These are phyloP conservation scores for Zaprionus kolodkinae DNA, from an alignment of 1,140 invertebrate species.

Conservation along the genomic window DNA sequence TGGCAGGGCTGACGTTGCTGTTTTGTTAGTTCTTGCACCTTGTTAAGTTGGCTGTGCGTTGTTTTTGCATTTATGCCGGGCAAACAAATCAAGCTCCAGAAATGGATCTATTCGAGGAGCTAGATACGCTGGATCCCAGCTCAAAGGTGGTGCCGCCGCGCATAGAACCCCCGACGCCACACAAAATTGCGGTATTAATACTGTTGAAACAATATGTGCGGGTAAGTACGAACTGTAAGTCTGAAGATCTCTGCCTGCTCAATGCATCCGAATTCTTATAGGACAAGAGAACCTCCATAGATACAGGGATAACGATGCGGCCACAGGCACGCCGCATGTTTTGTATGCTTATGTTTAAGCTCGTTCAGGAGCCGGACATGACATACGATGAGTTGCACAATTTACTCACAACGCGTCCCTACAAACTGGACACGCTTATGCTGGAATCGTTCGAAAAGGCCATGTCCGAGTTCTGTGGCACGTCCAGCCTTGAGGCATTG, in stretches of 20 bases:
- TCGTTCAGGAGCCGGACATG: constrained; percentile 89
- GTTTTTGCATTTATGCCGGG: constrained; percentile 56
- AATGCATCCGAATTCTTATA: constrained; percentile 13
- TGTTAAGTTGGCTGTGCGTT: constrained; percentile 31
- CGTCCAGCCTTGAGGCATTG: constrained; percentile 86
- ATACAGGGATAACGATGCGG: constrained; percentile 63
- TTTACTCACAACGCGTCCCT: constrained; percentile 86
- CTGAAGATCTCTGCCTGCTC: not conserved
- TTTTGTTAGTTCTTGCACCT: too few species aligned
- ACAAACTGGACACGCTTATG: constrained; percentile 85
- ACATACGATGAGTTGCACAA: constrained; percentile 86
- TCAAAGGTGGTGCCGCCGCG: constrained; percentile 58
- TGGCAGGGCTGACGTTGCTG: too few species aligned
- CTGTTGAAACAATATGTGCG: constrained; percentile 80
- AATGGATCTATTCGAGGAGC: constrained; percentile 77
- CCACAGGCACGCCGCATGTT: constrained; percentile 85
- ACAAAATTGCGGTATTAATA: constrained; percentile 76
- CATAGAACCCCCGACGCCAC: constrained; percentile 76
- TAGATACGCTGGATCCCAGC: constrained; percentile 74
- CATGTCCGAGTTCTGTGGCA: constrained; percentile 85
- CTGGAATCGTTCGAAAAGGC: constrained; percentile 85
- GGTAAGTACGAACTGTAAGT: constrained; percentile 36
- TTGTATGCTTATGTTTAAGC: constrained; percentile 87
- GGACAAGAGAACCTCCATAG: constrained; percentile 68
- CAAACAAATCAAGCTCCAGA: constrained; percentile 37